Percentiles rank a stretch among this genome's conserved stretches.
These are phyloP conservation scores for Protobothrops mucrosquamatus DNA, from an alignment of 2,113 vertebrate genomes.

Conservation along the genomic window DNA sequence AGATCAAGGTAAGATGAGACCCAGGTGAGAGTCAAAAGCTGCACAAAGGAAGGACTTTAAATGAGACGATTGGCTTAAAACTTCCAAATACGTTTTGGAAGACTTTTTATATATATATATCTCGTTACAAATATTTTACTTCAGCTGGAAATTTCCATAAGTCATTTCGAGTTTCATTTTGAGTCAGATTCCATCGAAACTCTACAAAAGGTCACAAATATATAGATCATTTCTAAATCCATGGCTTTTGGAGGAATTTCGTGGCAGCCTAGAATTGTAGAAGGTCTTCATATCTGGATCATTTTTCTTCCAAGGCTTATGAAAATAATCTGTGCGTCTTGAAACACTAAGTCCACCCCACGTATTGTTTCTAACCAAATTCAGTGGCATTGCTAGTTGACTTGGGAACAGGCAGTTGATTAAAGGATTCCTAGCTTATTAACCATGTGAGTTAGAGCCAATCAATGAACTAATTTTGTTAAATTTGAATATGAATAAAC, in stretches of 20 bases:
- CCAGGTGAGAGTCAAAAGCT: conserved; percentile 20
- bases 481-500: neutral
- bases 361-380: neutral
- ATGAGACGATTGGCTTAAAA: neutral
- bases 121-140: neutral
- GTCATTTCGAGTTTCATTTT: neutral
- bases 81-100: neutral
- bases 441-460: too few relatives aligned
- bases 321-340: neutral
- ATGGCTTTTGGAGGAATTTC: neutral
- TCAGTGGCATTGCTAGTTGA: neutral
- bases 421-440: neutral
- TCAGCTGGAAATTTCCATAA: neutral
- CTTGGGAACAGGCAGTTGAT: neutral
- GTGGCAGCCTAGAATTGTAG: neutral
- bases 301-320: neutral
- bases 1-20: conserved; percentile 17
- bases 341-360: neutral
- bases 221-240: neutral
- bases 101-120: neutral
- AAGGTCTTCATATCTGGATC: neutral
- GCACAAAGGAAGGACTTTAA: neutral
- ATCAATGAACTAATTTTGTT: neutral
- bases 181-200: neutral
- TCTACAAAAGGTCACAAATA: neutral